phyloP scores from a whole-genome alignment of 2,888 invertebrate species.

The Ectobius pallidus region DNA sequence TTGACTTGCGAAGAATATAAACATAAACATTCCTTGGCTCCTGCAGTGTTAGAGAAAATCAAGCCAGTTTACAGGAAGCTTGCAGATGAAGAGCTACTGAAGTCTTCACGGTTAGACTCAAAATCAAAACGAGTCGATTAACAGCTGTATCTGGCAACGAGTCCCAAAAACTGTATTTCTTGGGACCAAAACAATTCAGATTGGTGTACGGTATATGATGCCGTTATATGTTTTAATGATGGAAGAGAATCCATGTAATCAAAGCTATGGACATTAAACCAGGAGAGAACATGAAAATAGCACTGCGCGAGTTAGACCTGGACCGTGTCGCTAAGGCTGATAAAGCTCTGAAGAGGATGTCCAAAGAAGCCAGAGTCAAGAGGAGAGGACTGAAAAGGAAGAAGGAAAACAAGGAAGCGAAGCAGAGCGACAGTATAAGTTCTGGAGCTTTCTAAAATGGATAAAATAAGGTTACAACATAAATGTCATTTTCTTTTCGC shows the following conservation, averaged over 20 bases:
- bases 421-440: background rate
- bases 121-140: background rate
- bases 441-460: background rate
- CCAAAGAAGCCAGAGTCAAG: background rate
- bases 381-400: background rate
- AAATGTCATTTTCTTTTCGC: background rate
- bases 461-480: background rate
- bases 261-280: background rate
- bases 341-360: background rate
- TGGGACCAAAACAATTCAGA: background rate
- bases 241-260: background rate
- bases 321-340: slow-evolving; percentile 1
- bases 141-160: background rate
- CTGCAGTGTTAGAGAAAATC: background rate
- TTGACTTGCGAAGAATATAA: background rate
- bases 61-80: background rate
- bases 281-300: background rate
- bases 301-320: background rate
- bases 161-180: background rate
- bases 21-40: no score
- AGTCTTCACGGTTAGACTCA: background rate
- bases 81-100: background rate
- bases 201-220: background rate
- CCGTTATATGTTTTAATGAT: background rate
- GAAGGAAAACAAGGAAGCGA: background rate